Base-by-base conservation (phyloP, 2,888 invertebrate genomes). In the Ernsta delagoae region DNA sequence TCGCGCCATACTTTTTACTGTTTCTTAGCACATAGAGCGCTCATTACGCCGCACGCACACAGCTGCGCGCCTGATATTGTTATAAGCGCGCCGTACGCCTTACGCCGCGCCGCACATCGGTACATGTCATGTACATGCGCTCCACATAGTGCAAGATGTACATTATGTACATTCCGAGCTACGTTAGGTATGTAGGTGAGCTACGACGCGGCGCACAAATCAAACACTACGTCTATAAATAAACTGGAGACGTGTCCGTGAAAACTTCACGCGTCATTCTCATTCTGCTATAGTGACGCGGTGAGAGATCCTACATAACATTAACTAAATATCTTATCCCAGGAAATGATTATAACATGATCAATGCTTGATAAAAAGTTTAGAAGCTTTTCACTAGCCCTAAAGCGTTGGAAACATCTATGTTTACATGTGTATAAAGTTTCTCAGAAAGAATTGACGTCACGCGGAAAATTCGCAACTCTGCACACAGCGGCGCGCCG, bases 1-100 rank as follows among this genome's bases (percentile, higher is more conserved):
- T 88, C 91, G 91, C 92, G 92, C 93, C 92, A 90, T 93, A 94
- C 94, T 94, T 94, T 94, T 94, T 93, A 94, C 93, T 94, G 94
- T 94, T 94, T 92, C 93, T 93, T 90, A 87, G 88, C 89, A 91
- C 90, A 92, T 92, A 94, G 92, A 90, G 83, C 90, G 89, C 91
- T 92, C 92, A 91, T 92, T 90, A 91, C 92, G 87, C 81, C 76
- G 73, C 77, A 81, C 81, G 76, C 80, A 80, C 79, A 79, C 79
- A 79, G 71, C 74, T 66, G 59, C 76, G 70, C 65, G 73, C 66
- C 70, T 73, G 78, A 78, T 78, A 79, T 90, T 90, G 90, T 90
- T 89, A 86, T 89, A 87, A 24, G 24, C 24, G 24, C 86, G 77
- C 70, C 74, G 80, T 79, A 79, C 79, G 78, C 77, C 63, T 59